These are phyloP conservation scores for Caenorhabditis zanzibari DNA, from an alignment of 2,888 invertebrate genomes.

Conservation along the genomic window DNA sequence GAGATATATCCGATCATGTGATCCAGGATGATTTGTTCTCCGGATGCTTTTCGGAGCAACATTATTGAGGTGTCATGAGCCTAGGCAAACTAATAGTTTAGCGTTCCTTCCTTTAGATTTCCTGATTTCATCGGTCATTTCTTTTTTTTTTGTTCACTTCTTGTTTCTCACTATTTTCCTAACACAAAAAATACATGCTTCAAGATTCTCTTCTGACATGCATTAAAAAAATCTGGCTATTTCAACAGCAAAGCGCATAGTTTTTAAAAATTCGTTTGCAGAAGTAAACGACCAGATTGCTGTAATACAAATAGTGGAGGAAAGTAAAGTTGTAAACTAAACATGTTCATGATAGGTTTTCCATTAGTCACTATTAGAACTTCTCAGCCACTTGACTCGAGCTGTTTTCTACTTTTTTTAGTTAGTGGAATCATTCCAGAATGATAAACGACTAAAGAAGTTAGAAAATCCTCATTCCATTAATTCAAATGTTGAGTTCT, in stretches of 20 bases:
- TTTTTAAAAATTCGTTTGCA: background rate
- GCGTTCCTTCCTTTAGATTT: slow-evolving; percentile 13
- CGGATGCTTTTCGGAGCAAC: slow-evolving; percentile 38
- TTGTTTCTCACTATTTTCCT: background rate
- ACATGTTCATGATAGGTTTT: slow-evolving; percentile 23
- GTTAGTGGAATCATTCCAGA: background rate
- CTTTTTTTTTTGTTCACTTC: background rate
- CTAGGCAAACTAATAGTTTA: background rate
- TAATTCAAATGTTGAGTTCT: background rate
- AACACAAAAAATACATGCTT: background rate
- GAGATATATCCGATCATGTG: slow-evolving; percentile 43
- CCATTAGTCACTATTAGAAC: background rate
- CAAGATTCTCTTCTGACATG: background rate
- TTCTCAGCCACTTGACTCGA: background rate
- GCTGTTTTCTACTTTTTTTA: background rate
- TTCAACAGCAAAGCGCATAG: background rate
- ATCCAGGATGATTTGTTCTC: slow-evolving; percentile 36
- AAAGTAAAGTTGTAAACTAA: slow-evolving; percentile 22
- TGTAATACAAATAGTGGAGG: slow-evolving; percentile 24
- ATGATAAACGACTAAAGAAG: too few species aligned
- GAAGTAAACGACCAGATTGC: background rate
- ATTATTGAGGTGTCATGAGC: slow-evolving; percentile 1
- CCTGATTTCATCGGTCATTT: slow-evolving; percentile 27
- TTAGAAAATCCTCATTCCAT: background rate
- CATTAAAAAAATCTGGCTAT: background rate